phyloP scores from a whole-genome alignment of 2,113 vertebrate genomes.

The Porphyrio hochstetteri region DNA sequence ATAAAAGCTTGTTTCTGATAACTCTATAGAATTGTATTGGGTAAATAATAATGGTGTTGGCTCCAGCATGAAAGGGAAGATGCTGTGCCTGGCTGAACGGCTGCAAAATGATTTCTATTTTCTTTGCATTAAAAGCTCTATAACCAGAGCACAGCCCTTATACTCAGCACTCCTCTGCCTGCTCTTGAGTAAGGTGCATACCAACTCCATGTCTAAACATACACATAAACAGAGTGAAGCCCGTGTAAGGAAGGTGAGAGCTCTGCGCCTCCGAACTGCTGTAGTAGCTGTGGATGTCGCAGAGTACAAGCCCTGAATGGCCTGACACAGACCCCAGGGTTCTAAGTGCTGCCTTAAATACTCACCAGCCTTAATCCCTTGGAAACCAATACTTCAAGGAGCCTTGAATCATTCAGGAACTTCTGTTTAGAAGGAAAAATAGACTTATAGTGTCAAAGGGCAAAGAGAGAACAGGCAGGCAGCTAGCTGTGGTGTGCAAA shows the following conservation, averaged over 20 bases:
- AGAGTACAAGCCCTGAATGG: neutral
- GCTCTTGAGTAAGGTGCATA: neutral
- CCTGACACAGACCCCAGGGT: neutral
- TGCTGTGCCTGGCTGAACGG: neutral
- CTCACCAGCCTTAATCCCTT: neutral
- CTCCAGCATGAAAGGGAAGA: neutral
- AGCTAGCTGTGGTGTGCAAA: neutral
- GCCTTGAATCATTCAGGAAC: neutral
- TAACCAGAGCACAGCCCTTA: neutral
- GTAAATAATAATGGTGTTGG: neutral
- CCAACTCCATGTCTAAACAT: neutral
- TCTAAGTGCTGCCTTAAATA: neutral
- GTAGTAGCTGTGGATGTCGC: neutral
- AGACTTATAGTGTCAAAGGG: neutral
- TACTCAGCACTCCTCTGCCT: neutral
- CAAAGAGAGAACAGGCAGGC: neutral
- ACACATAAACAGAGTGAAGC: neutral
- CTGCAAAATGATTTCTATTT: neutral
- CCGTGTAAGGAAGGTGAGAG: accelerated
- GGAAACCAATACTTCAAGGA: neutral
- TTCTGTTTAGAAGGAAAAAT: neutral
- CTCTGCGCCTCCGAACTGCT: neutral
- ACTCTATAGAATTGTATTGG: neutral
- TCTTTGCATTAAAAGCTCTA: neutral
- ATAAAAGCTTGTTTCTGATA: neutral